These are phyloP conservation scores for Umimayanthus kanabou DNA, from an alignment of 92 coral and sea anemone species.

Conservation along the genomic window DNA sequence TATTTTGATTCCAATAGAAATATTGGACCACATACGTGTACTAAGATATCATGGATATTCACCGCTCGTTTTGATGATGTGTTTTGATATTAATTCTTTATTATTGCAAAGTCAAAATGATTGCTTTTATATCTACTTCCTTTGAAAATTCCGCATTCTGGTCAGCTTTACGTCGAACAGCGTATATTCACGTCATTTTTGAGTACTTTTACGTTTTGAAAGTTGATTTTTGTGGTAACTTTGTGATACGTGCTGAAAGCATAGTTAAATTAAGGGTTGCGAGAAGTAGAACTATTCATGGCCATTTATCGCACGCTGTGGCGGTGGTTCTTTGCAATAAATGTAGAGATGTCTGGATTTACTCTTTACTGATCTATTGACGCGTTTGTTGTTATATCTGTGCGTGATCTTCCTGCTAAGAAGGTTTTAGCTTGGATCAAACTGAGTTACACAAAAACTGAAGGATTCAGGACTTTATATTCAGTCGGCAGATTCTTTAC, in stretches of 20 bases:
- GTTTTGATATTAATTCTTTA: constrained; percentile 1
- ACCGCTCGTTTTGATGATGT: not conserved
- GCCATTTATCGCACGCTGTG: constrained; percentile 15
- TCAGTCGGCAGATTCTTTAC: constrained; percentile 5
- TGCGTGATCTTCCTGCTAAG: constrained; percentile 10
- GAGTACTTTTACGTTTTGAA: constrained; percentile 41
- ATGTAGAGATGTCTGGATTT: not conserved
- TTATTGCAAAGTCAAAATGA: not conserved
- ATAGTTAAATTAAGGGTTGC: not conserved
- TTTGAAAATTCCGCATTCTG: constrained; percentile 9
- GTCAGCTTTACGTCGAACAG: constrained; percentile 25
- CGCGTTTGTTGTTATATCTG: not conserved
- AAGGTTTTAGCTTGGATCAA: not conserved
- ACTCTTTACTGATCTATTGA: not conserved
- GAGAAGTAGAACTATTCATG: not conserved
- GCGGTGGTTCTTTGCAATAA: not conserved
- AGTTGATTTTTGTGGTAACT: constrained; percentile 23
- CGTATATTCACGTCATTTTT: constrained; percentile 39
- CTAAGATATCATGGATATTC: not conserved
- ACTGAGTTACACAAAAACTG: not conserved
- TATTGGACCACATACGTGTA: not conserved
- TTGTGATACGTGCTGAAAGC: constrained; percentile 40
- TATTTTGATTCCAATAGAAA: not conserved
- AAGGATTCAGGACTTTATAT: not conserved
- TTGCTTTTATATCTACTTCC: not conserved